Evolutionary conservation across 1,140 invertebrate species (phyloP).

Genomic region (Zophobas atratus): DNA sequence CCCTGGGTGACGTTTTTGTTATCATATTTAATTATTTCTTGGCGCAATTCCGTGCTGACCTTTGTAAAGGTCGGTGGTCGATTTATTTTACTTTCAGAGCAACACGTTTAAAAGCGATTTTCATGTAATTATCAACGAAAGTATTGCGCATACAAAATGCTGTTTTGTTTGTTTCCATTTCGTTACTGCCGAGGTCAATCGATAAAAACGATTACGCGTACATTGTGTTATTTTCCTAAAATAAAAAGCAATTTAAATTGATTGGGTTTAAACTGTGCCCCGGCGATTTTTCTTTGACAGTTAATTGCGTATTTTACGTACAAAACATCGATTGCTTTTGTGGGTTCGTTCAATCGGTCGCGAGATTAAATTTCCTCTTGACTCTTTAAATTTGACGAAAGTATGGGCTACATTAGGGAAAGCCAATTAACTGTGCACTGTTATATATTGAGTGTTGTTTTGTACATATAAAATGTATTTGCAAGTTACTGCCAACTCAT

Average conservation of each 20-base stretch:
- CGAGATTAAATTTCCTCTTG: too few species aligned
- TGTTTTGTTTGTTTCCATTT: not conserved
- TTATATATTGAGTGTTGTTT: too few species aligned
- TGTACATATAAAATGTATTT: too few species aligned
- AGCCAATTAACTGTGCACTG: too few species aligned
- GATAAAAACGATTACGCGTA: conserved; percentile 25
- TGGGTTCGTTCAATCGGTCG: too few species aligned
- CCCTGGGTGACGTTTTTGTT: conserved; percentile 4
- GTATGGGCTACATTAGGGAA: too few species aligned
- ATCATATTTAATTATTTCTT: conserved; percentile 24
- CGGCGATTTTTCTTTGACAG: too few species aligned
- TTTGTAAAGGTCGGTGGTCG: conserved; percentile 25
- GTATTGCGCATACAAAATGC: not conserved
- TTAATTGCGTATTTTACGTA: too few species aligned
- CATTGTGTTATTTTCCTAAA: not conserved
- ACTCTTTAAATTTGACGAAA: too few species aligned
- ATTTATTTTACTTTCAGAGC: conserved; percentile 32
- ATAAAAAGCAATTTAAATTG: conserved; percentile 14
- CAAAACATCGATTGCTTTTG: too few species aligned
- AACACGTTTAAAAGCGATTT: conserved; percentile 9
- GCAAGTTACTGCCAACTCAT: too few species aligned
- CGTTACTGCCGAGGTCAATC: conserved; percentile 21
- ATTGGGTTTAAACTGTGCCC: conserved; percentile 1
- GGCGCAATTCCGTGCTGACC: conserved; percentile 1
- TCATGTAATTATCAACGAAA: conserved; percentile 31